Base-by-base conservation (phyloP, 64 coral and sea anemone species). In the Montipora foliosa region DNA sequence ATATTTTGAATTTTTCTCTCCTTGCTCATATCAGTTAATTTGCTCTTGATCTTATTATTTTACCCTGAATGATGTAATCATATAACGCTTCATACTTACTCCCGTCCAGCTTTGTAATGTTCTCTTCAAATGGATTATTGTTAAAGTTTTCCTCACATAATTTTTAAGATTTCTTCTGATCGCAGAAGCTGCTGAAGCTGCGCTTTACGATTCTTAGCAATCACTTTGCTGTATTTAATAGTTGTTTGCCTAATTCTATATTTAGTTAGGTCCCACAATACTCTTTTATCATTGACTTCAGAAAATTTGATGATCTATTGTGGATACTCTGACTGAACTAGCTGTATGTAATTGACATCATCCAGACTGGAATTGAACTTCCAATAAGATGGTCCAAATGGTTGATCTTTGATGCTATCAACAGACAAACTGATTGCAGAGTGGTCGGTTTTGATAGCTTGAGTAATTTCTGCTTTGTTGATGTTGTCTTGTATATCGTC, bases 61-160 rank as follows among this genome's bases (percentile, higher is more conserved):
- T 67, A 16, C 76, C 76, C 21, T 50, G 29, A 22, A 50, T 78
- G 29, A 78, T 25, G 48, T 78, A 78, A 13, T 78, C 76, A 25
- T 78, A 78, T 78, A 50, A 8, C 29, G 76, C 21, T 78, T 78
- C 76, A 78, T 78, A 78, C 21, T 78, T 4, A 47, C 37, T 47
- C 22, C 22, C 37, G 12, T 78, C 76, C 48, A 78, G 76, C 48
- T 25, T 78, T 78, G 48, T 22, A 13, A 78, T 16, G 21, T 78
- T 78, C 37, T 78, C 76, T 47, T 78, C 76, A 12, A 9, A 47
- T 47, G 76, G 76, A 78, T 16, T n/a, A n/a, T 50, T 16, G 76
- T 44, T 50, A 50, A 16, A 44, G 37, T 78, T 78, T 78, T 78
- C 76, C 21, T 78, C n/a, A 4, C 37, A 8, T 37, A 47, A 16